These are phyloP conservation scores for Crenuchus spilurus DNA, from an alignment of 2,797 vertebrate genomes.

Conservation along the genomic window DNA sequence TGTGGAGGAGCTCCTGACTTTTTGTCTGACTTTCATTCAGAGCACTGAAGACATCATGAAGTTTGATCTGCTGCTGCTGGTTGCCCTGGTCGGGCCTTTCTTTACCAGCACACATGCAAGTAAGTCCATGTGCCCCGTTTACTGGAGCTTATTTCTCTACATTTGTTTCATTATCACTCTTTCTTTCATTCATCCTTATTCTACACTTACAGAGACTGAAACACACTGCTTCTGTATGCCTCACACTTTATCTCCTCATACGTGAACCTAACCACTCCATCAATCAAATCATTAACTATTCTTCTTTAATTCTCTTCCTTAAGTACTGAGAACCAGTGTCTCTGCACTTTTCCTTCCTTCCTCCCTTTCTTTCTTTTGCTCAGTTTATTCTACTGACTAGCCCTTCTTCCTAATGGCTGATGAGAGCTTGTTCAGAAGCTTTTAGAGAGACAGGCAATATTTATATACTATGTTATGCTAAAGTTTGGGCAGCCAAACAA, in stretches of 20 bases:
- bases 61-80: constrained; percentile 72
- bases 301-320: background rate
- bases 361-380: background rate
- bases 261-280: no score
- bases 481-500: background rate
- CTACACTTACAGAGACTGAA: no score
- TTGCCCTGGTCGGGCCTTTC: constrained; percentile 74
- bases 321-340: no score
- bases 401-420: background rate
- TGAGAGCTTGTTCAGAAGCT: background rate
- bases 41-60: constrained; percentile 69
- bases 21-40: constrained; percentile 55
- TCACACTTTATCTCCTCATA: no score
- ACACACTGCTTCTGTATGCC: no score
- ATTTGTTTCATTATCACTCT: no score
- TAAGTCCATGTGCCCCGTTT: no score
- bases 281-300: no score
- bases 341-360: background rate
- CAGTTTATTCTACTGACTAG: constrained; percentile 27
- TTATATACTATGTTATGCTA: background rate
- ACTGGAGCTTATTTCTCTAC: no score
- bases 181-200: no score
- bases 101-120: constrained; percentile 72
- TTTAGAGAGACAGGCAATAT: background rate
- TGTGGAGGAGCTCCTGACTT: constrained; percentile 57